These are phyloP conservation scores for Brenthis daphne DNA, from an alignment of 2,888 invertebrate genomes.

Conservation along the genomic window DNA sequence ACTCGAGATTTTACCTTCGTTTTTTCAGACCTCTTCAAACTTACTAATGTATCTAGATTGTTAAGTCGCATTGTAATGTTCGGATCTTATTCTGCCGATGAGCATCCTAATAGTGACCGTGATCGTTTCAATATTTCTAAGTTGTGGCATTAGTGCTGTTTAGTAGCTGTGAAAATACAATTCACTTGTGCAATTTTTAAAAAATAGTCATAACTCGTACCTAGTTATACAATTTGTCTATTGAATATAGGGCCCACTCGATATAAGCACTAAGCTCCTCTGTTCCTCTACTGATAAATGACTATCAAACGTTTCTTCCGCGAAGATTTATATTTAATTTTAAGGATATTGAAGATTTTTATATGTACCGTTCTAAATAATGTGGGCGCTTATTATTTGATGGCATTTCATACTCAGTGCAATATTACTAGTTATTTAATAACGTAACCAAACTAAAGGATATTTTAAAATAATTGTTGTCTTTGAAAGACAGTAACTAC, in stretches of 20 bases:
- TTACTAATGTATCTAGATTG: conserved; percentile 74
- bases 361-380: conserved; percentile 67
- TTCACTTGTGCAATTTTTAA: conserved; percentile 81
- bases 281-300: conserved; percentile 61
- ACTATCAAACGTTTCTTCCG: conserved; percentile 75
- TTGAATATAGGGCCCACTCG: conserved; percentile 79
- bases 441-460: conserved; percentile 83
- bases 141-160: conserved; percentile 70
- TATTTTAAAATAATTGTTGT: conserved; percentile 80
- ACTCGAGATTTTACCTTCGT: conserved; percentile 76
- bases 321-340: conserved; percentile 80
- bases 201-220: conserved; percentile 81
- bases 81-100: conserved; percentile 63
- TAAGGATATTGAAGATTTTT: conserved; percentile 74
- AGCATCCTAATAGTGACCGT: conserved; percentile 63
- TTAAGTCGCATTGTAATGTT: conserved; percentile 71
- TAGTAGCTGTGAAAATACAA: conserved; percentile 80
- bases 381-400: conserved; percentile 82
- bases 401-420: conserved; percentile 83
- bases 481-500: conserved; percentile 78
- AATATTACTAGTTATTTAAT: conserved; percentile 84
- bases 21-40: conserved; percentile 73
- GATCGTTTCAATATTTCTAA: conserved; percentile 60
- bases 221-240: conserved; percentile 79
- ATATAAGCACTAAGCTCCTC: conserved; percentile 67